Evolutionary conservation across 64 coral and sea anemone genomes (phyloP), one percentile per base, ranked within the genome.

Genomic region (Trachythela sp.): DNA sequence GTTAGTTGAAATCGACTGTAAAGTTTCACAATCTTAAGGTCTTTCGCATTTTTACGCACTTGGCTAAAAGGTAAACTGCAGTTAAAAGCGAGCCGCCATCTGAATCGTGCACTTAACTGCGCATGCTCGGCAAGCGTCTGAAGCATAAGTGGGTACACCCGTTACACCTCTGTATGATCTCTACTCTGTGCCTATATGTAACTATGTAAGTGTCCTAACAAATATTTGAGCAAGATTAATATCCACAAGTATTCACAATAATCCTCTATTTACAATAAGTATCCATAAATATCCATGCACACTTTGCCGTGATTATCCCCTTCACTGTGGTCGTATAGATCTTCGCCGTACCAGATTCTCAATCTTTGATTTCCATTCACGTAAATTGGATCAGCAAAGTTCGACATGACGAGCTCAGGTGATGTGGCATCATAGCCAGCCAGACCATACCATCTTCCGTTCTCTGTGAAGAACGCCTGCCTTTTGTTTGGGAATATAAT

Each of bases 261-360:
- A 64, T 64, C 56, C 56, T 2, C 20, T n/a, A 64, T 27, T 64
- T n/a, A 64, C 56, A 64, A 64, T 27, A 88, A 88, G 48, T 88
- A 58, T 22, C 48, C 86, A 64, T 88, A 90, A 38, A 90, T 54
- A 42, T 85, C 48, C 32, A 85, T 51, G 71, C 89, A 90, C 10
- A 90, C 89, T 42, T 40, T 70, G 45, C 89, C 89, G 32, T 42
- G 29, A 40, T 90, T 90, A 60, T 90, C 83, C 30, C 13, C 6
- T 22, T 90, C 89, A 32, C 31, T 60, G 31, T 70, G 39, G 54
- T 54, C 51, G 35, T 38, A 36, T 1, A 90, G 80, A 85, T 90
- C 89, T 84, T 90, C 89, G 17, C 89, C 89, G 54, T 90, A 90
- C 89, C 89, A 90, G 24, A 90, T 64, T 22, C 52, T 56, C 4